Base-by-base conservation (phyloP, 2,113 vertebrate species). In the Ascaphus truei region DNA sequence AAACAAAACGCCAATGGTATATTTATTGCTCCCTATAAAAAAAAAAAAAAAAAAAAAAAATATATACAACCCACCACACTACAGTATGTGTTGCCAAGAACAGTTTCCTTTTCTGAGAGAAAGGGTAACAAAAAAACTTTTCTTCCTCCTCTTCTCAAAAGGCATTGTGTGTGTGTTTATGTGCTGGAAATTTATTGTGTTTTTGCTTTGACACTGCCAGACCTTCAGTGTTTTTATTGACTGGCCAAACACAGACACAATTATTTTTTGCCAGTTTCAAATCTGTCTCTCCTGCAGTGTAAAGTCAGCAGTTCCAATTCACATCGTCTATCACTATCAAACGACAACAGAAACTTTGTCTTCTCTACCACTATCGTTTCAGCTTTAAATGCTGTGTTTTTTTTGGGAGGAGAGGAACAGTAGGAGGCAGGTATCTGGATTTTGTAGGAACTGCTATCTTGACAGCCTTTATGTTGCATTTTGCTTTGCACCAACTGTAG, bases 101-200 rank as follows among this genome's bases (percentile, higher is more conserved):
- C 66, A n/a, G 31, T 69, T 59, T 69, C 66, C 66, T 58, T 59
- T 13, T 39, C 31, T 18, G 56, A 50, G 23, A 50, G 43, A 69
- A 59, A 37, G 34, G 31, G 11, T 25, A 26, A 18, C 9, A 52
- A 18, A 37, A 51, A 56, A 50, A 50, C 4, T 51, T 30, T 69
- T 48, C 29, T 31, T 48, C 39, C 30, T 59, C 43, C 36, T 25
- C 29, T 7, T 23, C 18, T 45, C 2, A 57, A 66, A 57, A 68
- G 31, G 18, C n/a, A 37, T 69, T 69, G 55, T 60, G 56, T 22
- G 11, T 13, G 7, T 15, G 31, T 59, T 69, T 60, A 22, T 30
- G 45, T 34, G 9, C 31, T 15, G 41, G 23, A 60, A 37, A 69
- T 69, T 68, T 68, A 68, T 68, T 48, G 48, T 20, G 31, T 16